Percentiles rank a stretch among this genome's conserved stretches.
These are phyloP conservation scores for Thumatha senex DNA, from an alignment of 2,888 invertebrate genomes.

Conservation along the genomic window DNA sequence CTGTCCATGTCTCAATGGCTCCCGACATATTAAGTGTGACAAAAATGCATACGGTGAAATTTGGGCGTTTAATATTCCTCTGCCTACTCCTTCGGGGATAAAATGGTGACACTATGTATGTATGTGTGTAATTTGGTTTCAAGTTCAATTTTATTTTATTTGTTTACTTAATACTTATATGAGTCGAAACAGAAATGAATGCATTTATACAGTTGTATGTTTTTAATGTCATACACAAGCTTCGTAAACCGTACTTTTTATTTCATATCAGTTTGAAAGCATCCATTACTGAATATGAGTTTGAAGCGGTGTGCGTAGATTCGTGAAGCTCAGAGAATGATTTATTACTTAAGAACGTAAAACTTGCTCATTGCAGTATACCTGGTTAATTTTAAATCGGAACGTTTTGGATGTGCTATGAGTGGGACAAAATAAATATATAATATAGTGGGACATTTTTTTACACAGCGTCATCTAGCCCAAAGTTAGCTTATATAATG, in stretches of 20 bases:
- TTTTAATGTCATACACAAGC: conserved; percentile 4
- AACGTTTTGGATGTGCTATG: not conserved
- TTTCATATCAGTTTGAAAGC: conserved; percentile 16
- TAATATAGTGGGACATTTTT: too few relatives aligned
- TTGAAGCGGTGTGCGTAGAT: conserved; percentile 2
- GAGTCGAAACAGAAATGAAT: not conserved
- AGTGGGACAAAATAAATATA: too few relatives aligned
- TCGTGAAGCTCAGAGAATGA: conserved; percentile 1
- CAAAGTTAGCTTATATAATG: too few relatives aligned
- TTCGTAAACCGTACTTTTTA: conserved; percentile 8
- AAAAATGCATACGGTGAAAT: too few relatives aligned
- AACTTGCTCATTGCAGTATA: not conserved
- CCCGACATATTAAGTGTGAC: too few relatives aligned
- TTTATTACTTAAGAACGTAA: not conserved
- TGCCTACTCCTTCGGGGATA: too few relatives aligned
- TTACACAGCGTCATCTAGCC: too few relatives aligned
- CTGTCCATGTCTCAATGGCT: too few relatives aligned
- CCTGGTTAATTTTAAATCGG: not conserved
- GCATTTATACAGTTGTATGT: not conserved
- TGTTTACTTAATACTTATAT: not conserved
- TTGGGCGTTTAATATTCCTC: too few relatives aligned
- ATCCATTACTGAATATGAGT: conserved; percentile 15
- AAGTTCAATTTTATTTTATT: not conserved
- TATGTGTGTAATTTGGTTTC: too few relatives aligned
- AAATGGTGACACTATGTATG: too few relatives aligned